These are phyloP conservation scores for Patella depressa DNA, from an alignment of 2,888 invertebrate genomes.

Conservation along the genomic window DNA sequence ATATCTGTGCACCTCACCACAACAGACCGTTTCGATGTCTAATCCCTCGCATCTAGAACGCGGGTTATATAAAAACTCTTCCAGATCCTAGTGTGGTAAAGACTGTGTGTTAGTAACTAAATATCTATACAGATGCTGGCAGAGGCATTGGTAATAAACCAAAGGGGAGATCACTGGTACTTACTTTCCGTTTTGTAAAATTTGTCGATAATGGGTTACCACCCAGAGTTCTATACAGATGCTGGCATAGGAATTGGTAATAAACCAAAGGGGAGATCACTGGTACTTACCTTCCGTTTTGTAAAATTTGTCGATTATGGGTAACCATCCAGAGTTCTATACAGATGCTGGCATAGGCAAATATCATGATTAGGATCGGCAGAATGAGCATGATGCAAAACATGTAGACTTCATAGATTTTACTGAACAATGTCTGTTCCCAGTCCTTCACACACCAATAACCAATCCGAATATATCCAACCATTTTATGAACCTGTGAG, in stretches of 20 bases:
- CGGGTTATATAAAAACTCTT: too few relatives aligned
- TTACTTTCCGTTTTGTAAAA: too few relatives aligned
- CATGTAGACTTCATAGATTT: slow-evolving; percentile 77
- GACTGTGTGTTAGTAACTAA: too few relatives aligned
- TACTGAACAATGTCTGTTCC: slow-evolving; percentile 39
- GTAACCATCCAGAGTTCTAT: slow-evolving; percentile 71
- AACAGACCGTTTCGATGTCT: too few relatives aligned
- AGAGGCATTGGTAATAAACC: too few relatives aligned
- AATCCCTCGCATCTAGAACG: too few relatives aligned
- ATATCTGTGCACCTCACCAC: too few relatives aligned
- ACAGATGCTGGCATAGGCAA: slow-evolving; percentile 78
- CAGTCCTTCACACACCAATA: slow-evolving; percentile 77
- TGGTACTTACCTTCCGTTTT: slow-evolving; percentile 30
- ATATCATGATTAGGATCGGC: slow-evolving; percentile 78
- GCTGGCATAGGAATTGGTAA: slow-evolving; percentile 77
- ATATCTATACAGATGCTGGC: slow-evolving; percentile 72
- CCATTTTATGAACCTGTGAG: slow-evolving; percentile 37
- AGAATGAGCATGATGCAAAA: slow-evolving; percentile 76
- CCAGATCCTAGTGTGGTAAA: too few relatives aligned
- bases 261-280: neutral
- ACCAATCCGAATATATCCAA: slow-evolving; percentile 31
- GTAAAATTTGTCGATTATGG: slow-evolving; percentile 24
- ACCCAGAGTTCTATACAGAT: slow-evolving; percentile 75
- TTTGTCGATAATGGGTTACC: slow-evolving; percentile 31
- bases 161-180: too few relatives aligned